Evolutionary conservation across 1,140 invertebrate genomes (phyloP), one percentile per base, ranked within the genome.

Genomic region (Pogonomyrmex barbatus): DNA sequence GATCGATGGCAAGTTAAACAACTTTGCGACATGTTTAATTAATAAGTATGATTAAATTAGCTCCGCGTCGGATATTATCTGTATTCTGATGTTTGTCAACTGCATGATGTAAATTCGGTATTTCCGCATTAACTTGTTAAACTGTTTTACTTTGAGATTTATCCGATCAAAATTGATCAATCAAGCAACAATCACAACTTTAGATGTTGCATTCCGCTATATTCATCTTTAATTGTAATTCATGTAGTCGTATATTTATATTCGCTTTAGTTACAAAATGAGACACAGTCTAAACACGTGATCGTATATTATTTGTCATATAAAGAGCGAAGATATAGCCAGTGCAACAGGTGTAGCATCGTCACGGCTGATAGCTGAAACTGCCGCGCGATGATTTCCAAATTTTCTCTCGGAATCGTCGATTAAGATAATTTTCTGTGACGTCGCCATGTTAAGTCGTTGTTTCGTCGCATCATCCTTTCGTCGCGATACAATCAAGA

Each of bases 311-410:
- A 67, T 67, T 67, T 45, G 39, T 10, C 12, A 5, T 39, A 12
- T 67, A 45, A 65, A 67, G 39, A 8, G 63, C 62, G 63, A 24
- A 65, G 36, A 39, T 67, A 39, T n/a, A 67, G n/a, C 9, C 39
- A 9, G 63, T 67, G 63, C 63, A 67, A 67, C 63, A 67, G 63
- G 63, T 67, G 63, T 4, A 45, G 39, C 39, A 9, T 45, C 39
- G 39, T 12, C n/a, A 39, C n/a, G 39, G n/a, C 17, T 36, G 39
- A 30, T 63, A 14, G 14, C 33, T 45, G 63, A 67, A 45, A 39
- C 45, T 45, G 39, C 39, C 63, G 63, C 63, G 39, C 17, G 39
- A 67, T n/a, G n/a, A 67, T 67, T 67, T n/a, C 45, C 39, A 9
- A 45, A 45, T 67, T 67, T 45, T 39, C 36, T 67, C 39, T 42